A percentile compares a stretch with the other conserved stretches of the same genome.
Evolutionary conservation across 2,888 invertebrate species (phyloP).

Genomic region (Digitonthophagus gazella): DNA sequence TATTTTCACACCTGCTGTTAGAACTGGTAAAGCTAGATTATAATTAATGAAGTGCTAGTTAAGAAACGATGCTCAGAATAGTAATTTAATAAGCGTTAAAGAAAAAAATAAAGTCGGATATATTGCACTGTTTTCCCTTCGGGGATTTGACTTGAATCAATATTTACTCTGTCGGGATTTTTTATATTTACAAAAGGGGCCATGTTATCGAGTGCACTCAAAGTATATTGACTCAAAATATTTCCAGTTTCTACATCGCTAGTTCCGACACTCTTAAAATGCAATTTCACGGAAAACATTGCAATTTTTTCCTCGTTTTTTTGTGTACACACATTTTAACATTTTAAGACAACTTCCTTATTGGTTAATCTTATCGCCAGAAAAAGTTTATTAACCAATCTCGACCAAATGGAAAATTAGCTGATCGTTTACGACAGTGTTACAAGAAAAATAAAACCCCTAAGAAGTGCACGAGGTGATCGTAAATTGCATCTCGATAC

Average conservation of each 20-base stretch:
- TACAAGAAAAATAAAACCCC: slow-evolving; percentile 21
- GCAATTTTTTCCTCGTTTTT: not conserved
- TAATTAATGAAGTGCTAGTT: not conserved
- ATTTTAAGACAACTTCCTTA: not conserved
- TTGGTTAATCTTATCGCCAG: not conserved
- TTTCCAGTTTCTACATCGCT: slow-evolving; percentile 4
- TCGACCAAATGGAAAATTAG: not conserved
- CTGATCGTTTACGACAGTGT: slow-evolving; percentile 25
- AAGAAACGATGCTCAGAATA: too few species aligned
- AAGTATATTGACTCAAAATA: slow-evolving; percentile 7
- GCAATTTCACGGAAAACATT: not conserved
- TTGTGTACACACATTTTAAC: not conserved
- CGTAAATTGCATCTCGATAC: slow-evolving; percentile 13
- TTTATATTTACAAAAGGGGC: slow-evolving; percentile 15
- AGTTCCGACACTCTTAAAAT: not conserved
- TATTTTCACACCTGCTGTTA: not conserved
- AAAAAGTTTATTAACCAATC: not conserved
- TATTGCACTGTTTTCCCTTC: not conserved
- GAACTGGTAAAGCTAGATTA: not conserved
- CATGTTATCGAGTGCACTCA: slow-evolving; percentile 11
- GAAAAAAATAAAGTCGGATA: not conserved
- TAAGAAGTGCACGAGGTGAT: not conserved
- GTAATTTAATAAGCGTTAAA: too few species aligned
- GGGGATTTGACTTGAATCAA: not conserved
- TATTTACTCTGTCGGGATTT: slow-evolving; percentile 9